phyloP scores from a whole-genome alignment of 2,113 vertebrate species.

The Colius striatus region DNA sequence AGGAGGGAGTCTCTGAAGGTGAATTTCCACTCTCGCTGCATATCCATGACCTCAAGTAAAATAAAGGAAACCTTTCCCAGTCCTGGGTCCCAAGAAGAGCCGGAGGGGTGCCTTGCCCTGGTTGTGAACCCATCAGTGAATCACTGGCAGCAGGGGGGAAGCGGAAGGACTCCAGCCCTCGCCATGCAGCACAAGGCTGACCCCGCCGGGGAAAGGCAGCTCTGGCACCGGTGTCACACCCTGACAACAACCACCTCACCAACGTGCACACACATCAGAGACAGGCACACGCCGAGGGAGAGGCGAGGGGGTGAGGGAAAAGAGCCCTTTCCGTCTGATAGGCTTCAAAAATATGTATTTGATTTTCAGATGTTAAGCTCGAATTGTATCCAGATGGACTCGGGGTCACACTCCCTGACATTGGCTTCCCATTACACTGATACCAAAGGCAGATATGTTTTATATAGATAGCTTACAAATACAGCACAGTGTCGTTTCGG shows the following conservation, averaged over 20 bases:
- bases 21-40: slow-evolving; percentile 1
- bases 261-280: background rate
- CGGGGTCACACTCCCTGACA: slow-evolving; percentile 50
- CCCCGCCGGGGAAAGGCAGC: background rate
- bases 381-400: slow-evolving; percentile 68
- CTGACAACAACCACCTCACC: slow-evolving; percentile 9
- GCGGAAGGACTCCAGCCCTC: background rate
- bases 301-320: background rate
- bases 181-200: fast-evolving
- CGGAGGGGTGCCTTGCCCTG: slow-evolving; percentile 24
- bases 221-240: background rate
- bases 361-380: slow-evolving; percentile 66
- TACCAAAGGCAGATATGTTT: slow-evolving; percentile 52
- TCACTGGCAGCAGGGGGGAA: fast-evolving
- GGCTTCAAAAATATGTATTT: slow-evolving; percentile 62
- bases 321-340: slow-evolving; percentile 48
- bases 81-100: background rate
- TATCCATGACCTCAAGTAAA: background rate
- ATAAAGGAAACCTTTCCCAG: background rate
- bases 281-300: background rate
- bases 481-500: background rate
- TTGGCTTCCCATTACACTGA: slow-evolving; percentile 63
- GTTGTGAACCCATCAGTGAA: background rate
- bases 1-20: background rate
- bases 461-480: slow-evolving; percentile 30